Evolutionary conservation across 2,113 vertebrate genomes (phyloP).

Genomic region (Rhinolophus ferrumequinum): DNA sequence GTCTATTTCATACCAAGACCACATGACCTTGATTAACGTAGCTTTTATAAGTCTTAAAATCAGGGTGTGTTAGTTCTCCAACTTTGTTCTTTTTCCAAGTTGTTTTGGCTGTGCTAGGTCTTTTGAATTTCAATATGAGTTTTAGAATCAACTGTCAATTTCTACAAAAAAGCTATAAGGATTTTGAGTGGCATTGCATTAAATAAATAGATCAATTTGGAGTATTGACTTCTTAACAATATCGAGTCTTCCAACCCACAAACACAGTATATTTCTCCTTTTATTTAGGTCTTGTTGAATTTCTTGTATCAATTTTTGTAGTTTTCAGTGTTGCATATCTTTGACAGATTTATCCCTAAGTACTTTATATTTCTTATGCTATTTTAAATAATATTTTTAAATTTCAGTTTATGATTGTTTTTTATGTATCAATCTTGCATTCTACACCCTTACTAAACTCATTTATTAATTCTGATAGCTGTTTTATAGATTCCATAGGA

Average conservation of each 20-base stretch:
- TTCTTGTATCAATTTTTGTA: background rate
- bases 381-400: slow-evolving; percentile 36
- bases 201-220: background rate
- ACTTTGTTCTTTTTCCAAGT: background rate
- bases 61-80: background rate
- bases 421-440: background rate
- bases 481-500: background rate
- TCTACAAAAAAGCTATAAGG: background rate
- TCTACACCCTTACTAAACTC: background rate
- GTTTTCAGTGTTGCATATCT: background rate
- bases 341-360: background rate
- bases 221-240: background rate
- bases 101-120: background rate
- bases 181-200: background rate
- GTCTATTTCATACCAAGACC: background rate
- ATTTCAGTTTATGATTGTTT: slow-evolving; percentile 19
- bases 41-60: slow-evolving; percentile 37
- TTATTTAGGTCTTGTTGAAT: slow-evolving; percentile 26
- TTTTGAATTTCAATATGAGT: slow-evolving; percentile 15
- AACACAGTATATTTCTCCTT: background rate
- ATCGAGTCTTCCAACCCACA: too few relatives aligned
- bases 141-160: slow-evolving; percentile 3
- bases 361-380: slow-evolving; percentile 43
- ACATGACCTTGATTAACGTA: background rate
- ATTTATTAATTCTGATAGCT: background rate